Evolutionary conservation across 2,797 vertebrate genomes (phyloP), one percentile per base, ranked within the genome.

Genomic region (Danio tinwini): DNA sequence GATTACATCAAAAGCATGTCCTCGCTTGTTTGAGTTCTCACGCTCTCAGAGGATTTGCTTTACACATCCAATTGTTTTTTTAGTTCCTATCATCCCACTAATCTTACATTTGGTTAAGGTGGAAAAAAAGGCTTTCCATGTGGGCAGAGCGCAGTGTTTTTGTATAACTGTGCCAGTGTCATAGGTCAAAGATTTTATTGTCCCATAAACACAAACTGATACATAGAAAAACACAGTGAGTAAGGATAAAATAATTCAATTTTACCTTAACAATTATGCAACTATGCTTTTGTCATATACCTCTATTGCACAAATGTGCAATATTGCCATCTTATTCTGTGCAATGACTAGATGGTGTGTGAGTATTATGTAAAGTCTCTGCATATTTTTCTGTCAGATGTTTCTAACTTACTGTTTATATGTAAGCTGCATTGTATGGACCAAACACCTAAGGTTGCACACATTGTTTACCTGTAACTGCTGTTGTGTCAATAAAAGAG

Each of bases 1-100:
- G 64, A 78, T 59, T 16, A 16, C 50, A 53, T 63, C 53, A 78
- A 65, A 61, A 78, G 81, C 82, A 5, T 58, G 82, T 75, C 12
- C n/a, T 19, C 63, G 52, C 85, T 68, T 39, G 85, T 81, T 53
- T 64, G 53, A 63, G 49, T 82, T 72, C 61, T 84, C 59, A 61
- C 40, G 29, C 76, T 59, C 81, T 65, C 47, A 11, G 61, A 44
- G 14, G 55, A 62, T 39, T 37, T 76, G 77, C 65, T 72, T 79
- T 58, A 63, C 71, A 64, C 37, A 71, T 16, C 53, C 52, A 59
- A 61, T 75, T 75, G 72, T 76, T 70, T 71, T 29, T 64, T 10
- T 8, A 6, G 58, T 58, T 63, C 65, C 19, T 65, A 80, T 76
- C 59, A 50, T 69, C 3, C 13, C 37, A 37, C 52, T 63, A 11